Conservation (phyloP, 2,888 invertebrate genomes). For the Drosophila kanekoi region DNA sequence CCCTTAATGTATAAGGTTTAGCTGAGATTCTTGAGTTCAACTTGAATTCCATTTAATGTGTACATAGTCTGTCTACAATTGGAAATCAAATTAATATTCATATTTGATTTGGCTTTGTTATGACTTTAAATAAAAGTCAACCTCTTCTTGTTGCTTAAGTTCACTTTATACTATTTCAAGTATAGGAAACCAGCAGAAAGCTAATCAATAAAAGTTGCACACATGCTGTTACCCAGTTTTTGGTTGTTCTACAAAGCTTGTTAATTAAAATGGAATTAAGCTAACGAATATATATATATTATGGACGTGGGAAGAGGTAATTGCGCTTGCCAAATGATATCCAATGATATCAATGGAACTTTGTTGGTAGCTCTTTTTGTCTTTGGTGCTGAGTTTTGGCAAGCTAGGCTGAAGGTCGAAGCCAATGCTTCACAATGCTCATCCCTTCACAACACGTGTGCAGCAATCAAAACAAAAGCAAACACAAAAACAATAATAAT, state of each 20-base stretch:
- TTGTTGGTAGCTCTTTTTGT: constrained; percentile 15
- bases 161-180: too few species aligned
- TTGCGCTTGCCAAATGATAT: constrained; percentile 17
- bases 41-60: too few species aligned
- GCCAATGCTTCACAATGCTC: constrained; percentile 47
- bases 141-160: too few species aligned
- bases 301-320: constrained; percentile 49
- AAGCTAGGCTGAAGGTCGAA: constrained; percentile 69
- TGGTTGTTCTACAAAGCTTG: constrained; percentile 5
- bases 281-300: not conserved
- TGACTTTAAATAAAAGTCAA: too few species aligned
- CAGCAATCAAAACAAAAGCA: constrained; percentile 20
- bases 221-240: not conserved
- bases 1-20: too few species aligned
- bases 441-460: constrained; percentile 45
- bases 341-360: constrained; percentile 21
- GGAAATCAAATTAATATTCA: too few species aligned
- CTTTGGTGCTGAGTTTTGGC: constrained; percentile 30
- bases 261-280: constrained; percentile 55
- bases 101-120: too few species aligned
- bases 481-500: constrained; percentile 17
- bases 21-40: too few species aligned
- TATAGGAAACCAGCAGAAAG: too few species aligned
- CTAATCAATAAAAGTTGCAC: too few species aligned
- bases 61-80: too few species aligned